Conservation (phyloP, 2,113 vertebrate species). For the Condylura cristata region DNA sequence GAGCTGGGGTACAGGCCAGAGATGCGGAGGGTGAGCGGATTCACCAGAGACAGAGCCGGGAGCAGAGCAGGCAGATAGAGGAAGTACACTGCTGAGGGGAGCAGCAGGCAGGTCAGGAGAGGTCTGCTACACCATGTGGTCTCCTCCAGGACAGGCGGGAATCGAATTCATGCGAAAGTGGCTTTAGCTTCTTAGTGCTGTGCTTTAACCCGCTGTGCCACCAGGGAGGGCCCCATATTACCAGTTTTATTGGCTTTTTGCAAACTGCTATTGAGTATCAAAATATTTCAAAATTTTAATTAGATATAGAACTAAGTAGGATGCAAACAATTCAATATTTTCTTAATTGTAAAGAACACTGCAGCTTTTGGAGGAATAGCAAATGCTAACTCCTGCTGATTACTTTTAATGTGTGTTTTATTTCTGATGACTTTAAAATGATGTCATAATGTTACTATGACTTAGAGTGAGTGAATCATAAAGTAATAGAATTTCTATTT, state of each 20-base stretch:
- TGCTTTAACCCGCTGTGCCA: no score
- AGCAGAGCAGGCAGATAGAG: no score
- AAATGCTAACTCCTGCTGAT: neutral
- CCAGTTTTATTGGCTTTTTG: neutral
- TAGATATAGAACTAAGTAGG: neutral
- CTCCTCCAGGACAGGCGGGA: no score
- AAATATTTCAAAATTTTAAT: neutral
- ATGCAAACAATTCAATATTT: neutral
- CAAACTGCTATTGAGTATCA: neutral
- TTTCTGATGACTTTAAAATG: neutral
- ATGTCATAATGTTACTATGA: conserved; percentile 2
- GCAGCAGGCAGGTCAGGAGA: no score
- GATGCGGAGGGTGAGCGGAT: no score
- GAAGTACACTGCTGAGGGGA: no score
- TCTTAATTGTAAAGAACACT: neutral
- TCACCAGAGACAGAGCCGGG: no score
- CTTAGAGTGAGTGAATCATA: neutral
- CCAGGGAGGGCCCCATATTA: no score
- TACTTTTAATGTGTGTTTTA: neutral
- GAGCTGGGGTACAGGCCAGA: no score
- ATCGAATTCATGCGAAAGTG: no score
- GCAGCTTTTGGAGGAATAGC: neutral
- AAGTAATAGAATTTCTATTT: neutral
- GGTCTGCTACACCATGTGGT: no score
- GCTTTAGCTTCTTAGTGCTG: no score